Evolutionary conservation across 2,888 invertebrate genomes (phyloP).

Genomic region (Caenorhabditis sinica): DNA sequence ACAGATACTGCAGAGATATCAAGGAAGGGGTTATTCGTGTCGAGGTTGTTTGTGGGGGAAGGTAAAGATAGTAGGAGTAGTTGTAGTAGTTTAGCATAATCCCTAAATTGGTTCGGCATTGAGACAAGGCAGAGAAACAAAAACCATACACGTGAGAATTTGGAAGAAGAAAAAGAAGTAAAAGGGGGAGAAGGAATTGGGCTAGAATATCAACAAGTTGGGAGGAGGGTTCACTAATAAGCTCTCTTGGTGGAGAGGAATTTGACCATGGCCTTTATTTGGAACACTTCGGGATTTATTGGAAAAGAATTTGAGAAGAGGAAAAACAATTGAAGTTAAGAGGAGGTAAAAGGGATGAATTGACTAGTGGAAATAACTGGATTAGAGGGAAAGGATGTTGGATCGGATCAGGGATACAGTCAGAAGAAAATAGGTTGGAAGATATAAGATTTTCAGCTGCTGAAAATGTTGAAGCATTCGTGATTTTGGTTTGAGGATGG

Average conservation of each 20-base stretch:
- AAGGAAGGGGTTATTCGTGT: conserved; percentile 50
- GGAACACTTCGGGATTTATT: neutral
- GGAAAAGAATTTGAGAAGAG: conserved; percentile 18
- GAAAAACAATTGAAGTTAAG: neutral
- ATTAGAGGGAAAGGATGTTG: neutral
- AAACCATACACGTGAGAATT: conserved; percentile 41
- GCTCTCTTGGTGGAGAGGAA: conserved; percentile 31
- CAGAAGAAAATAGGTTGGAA: too few relatives aligned
- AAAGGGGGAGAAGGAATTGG: conserved; percentile 23
- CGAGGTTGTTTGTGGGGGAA: conserved; percentile 49
- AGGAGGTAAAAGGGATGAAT: neutral
- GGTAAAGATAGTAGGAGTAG: conserved; percentile 27
- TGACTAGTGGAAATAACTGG: neutral
- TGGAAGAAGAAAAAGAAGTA: neutral
- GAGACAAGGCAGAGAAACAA: conserved; percentile 23
- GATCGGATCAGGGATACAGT: too few relatives aligned
- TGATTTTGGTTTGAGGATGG: too few relatives aligned
- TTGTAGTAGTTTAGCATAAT: conserved; percentile 61
- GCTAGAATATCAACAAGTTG: conserved; percentile 47
- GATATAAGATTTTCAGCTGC: too few relatives aligned
- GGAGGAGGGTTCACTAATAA: conserved; percentile 35
- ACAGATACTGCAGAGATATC: conserved; percentile 24
- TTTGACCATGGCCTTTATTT: conserved; percentile 58
- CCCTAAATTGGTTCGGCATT: conserved; percentile 68
- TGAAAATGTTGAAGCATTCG: too few relatives aligned